Evolutionary conservation across 2,113 vertebrate species (phyloP).

Genomic region (Heterochromis multidens): DNA sequence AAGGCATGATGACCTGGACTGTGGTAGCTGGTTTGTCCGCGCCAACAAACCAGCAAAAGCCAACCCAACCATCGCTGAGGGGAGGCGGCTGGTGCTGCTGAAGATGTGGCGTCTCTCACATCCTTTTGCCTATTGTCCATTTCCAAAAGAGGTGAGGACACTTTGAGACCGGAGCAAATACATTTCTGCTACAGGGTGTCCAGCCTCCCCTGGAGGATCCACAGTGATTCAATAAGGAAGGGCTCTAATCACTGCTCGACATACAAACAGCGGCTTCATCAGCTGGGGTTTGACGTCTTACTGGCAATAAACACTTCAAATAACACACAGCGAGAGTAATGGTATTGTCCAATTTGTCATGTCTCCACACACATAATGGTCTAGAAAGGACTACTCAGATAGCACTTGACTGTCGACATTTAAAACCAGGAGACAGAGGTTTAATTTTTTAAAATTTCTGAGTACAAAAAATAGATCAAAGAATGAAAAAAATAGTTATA

Average conservation of each 20-base stretch:
- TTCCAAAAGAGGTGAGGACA: constrained; percentile 19
- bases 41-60: background rate
- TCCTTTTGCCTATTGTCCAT: constrained; percentile 30
- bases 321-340: constrained; percentile 41
- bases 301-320: constrained; percentile 24
- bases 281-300: constrained; percentile 7
- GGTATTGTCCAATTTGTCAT: constrained; percentile 31
- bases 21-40: constrained; percentile 9
- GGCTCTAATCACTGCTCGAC: constrained; percentile 52
- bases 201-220: constrained; percentile 54
- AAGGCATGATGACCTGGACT: constrained; percentile 37
- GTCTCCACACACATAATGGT: constrained; percentile 25
- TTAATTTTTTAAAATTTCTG: constrained; percentile 18
- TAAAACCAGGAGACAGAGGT: constrained; percentile 33
- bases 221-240: constrained; percentile 68
- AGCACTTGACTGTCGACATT: constrained; percentile 26
- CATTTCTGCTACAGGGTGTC: constrained; percentile 59
- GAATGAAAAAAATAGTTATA: constrained; percentile 62
- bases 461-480: constrained; percentile 67
- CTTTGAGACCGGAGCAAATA: background rate
- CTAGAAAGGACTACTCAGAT: constrained; percentile 45
- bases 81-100: background rate
- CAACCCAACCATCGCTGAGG: background rate
- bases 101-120: constrained; percentile 9
- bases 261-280: background rate